A percentile compares a stretch with the other conserved stretches of the same genome.
Conservation (phyloP, 2,888 invertebrate genomes). For the Euphydryas editha region DNA sequence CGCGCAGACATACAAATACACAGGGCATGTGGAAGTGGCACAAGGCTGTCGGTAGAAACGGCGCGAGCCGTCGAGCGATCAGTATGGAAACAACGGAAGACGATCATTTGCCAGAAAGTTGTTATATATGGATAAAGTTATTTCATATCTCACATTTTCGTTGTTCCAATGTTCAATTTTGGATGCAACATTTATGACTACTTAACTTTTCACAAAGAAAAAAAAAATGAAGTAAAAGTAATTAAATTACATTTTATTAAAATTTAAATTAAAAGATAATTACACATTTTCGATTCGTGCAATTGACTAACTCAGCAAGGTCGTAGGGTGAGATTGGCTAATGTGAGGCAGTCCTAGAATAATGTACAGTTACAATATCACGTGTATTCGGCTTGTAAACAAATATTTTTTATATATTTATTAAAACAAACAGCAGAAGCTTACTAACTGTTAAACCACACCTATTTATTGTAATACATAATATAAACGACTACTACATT, state of each 20-base stretch:
- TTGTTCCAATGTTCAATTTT: background rate
- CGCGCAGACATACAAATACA: conserved; percentile 57
- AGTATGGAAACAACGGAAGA: conserved; percentile 60
- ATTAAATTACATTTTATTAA: background rate
- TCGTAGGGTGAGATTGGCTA: conserved; percentile 58
- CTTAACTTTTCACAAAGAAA: too few species aligned
- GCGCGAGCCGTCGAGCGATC: conserved; percentile 48
- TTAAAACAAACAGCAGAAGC: too few species aligned
- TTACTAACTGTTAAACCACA: too few species aligned
- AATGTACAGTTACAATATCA: conserved; percentile 56
- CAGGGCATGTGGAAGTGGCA: conserved; percentile 65
- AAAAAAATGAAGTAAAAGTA: conserved; percentile 2
- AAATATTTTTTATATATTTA: background rate
- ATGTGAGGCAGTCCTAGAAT: conserved; percentile 51
- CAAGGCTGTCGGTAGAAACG: conserved; percentile 71
- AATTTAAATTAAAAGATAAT: background rate
- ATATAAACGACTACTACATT: too few species aligned
- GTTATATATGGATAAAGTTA: conserved; percentile 25
- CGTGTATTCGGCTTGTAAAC: conserved; percentile 3
- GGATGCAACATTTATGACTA: background rate
- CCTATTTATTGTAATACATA: too few species aligned
- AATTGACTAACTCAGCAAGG: conserved; percentile 67
- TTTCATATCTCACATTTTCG: background rate
- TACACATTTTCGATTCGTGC: conserved; percentile 49
- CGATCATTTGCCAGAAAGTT: conserved; percentile 55